These are phyloP conservation scores for Sialis lutaria DNA, from an alignment of 2,888 invertebrate species.

Conservation along the genomic window DNA sequence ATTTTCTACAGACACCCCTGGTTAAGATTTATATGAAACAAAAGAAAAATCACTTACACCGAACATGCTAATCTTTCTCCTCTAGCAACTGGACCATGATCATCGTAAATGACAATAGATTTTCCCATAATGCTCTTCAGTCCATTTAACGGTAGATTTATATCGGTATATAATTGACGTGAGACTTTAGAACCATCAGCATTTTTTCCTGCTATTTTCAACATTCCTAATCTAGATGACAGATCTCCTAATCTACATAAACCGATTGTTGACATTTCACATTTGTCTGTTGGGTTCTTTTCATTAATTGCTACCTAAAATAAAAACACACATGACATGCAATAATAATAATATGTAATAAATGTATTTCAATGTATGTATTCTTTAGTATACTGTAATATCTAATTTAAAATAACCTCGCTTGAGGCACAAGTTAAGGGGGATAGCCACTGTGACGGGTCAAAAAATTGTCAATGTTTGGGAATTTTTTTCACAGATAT, in stretches of 20 bases:
- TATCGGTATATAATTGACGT: conserved; percentile 62
- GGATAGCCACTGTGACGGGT: too few relatives aligned
- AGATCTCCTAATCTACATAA: conserved; percentile 65
- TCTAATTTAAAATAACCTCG: too few relatives aligned
- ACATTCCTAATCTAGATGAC: conserved; percentile 46
- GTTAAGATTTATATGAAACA: too few relatives aligned
- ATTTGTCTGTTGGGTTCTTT: conserved; percentile 37
- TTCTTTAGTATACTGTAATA: too few relatives aligned
- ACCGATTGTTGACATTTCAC: conserved; percentile 35
- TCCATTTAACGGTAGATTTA: conserved; percentile 58
- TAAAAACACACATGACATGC: neutral
- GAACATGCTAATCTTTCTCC: conserved; percentile 83
- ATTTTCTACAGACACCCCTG: too few relatives aligned
- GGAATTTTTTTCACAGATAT: too few relatives aligned
- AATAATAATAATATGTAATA: too few relatives aligned
- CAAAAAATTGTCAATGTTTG: too few relatives aligned
- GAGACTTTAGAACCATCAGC: conserved; percentile 43
- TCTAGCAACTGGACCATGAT: conserved; percentile 70
- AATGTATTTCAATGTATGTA: too few relatives aligned
- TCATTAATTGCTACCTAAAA: conserved; percentile 38
- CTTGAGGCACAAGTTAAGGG: too few relatives aligned
- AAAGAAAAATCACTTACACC: conserved; percentile 34
- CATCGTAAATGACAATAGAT: conserved; percentile 75
- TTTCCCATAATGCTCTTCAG: conserved; percentile 56
- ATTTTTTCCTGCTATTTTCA: conserved; percentile 61